Evolutionary conservation across 2,888 invertebrate species (phyloP).

Genomic region (Callinectes sapidus): DNA sequence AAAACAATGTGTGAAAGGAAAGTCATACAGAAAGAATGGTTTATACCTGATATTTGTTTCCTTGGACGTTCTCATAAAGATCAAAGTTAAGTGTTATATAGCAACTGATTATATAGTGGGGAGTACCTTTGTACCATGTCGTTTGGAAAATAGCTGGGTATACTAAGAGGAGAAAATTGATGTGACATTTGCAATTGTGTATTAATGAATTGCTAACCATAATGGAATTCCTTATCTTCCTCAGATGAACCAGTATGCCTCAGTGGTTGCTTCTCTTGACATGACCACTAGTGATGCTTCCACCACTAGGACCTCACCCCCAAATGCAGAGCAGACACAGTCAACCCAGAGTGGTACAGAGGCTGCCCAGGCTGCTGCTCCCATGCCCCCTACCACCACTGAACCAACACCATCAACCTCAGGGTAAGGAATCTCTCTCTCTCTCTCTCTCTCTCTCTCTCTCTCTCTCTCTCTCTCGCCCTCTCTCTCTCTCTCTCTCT

Average conservation of each 20-base stretch:
- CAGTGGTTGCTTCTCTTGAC: slow-evolving; percentile 75
- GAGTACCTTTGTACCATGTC: too few relatives aligned
- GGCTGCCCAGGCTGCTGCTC: background rate
- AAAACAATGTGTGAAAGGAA: too few relatives aligned
- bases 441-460: background rate
- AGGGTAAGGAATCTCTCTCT: background rate
- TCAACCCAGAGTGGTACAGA: background rate
- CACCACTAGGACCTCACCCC: background rate
- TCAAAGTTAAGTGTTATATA: too few relatives aligned
- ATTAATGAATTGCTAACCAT: too few relatives aligned
- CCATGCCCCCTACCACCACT: background rate
- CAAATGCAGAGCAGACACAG: slow-evolving; percentile 10
- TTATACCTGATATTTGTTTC: too few relatives aligned
- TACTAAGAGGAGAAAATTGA: too few relatives aligned
- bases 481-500: slow-evolving; percentile 1
- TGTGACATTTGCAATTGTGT: too few relatives aligned
- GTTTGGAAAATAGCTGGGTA: too few relatives aligned
- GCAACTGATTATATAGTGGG: too few relatives aligned
- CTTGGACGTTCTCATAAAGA: too few relatives aligned
- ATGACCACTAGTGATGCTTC: slow-evolving; percentile 28
- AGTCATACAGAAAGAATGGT: too few relatives aligned
- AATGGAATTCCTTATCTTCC: background rate
- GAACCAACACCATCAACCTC: slow-evolving; percentile 7
- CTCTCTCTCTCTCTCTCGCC: background rate
- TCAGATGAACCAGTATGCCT: slow-evolving; percentile 95